Evolutionary conservation across 1,140 invertebrate species (phyloP).

Genomic region (Paraescarpia echinospica): DNA sequence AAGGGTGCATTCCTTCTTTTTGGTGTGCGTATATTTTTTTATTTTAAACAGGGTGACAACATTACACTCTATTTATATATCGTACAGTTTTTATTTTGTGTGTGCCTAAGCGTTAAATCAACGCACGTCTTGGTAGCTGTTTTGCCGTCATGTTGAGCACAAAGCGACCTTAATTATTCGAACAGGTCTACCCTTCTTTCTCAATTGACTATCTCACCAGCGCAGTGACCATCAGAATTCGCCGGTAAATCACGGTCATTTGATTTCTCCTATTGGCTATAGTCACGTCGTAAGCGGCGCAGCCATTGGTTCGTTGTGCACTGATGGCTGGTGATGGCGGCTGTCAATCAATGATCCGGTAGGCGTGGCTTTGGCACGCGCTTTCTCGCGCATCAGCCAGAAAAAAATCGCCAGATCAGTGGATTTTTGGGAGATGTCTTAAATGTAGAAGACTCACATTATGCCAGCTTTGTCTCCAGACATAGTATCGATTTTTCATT

Average conservation of each 20-base stretch:
- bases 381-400: not conserved
- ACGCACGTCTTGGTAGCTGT: not conserved
- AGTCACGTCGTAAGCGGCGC: not conserved
- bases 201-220: not conserved
- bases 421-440: not conserved
- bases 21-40: too few species aligned
- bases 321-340: not conserved
- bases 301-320: not conserved
- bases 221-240: not conserved
- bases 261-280: not conserved
- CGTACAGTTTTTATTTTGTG: not conserved
- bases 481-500: not conserved
- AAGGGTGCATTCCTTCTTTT: too few species aligned
- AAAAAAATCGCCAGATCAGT: not conserved
- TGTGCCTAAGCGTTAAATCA: not conserved
- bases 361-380: not conserved
- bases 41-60: too few species aligned
- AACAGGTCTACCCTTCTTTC: not conserved
- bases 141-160: not conserved
- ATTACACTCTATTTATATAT: not conserved
- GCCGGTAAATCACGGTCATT: not conserved
- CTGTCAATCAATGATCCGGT: not conserved
- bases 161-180: not conserved
- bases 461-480: not conserved
- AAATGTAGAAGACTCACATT: not conserved